Evolutionary conservation across 2,797 vertebrate genomes (phyloP), one percentile per base, ranked within the genome.

Genomic region (Intellagama lesueurii): DNA sequence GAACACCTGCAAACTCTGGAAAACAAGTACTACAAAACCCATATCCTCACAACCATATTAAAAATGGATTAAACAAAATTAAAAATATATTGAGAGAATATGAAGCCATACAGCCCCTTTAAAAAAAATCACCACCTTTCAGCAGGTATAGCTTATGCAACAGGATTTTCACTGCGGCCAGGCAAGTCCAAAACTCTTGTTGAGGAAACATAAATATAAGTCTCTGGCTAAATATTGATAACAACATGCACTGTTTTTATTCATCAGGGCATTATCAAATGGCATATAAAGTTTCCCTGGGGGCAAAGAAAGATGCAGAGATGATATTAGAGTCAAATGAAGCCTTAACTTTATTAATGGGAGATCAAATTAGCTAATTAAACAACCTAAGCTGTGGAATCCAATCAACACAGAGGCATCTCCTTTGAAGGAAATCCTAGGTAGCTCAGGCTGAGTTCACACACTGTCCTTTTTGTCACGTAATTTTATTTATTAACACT

Each of bases 331-430:
- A 78, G 76, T 60, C 28, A 19, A 76, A 85, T 85, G 52, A 76
- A 85, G 56, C 56, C 49, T 76, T 60, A 44, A 44, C 26, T 85
- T 85, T 69, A 83, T 83, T 83, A 83, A 19, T 83, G 44, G 64
- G 40, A 69, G 44, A 83, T 83, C 35, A 83, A 83, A 82, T 69
- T 68, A 69, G 44, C 7, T 28, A 83, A 5, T 83, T 83, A 28
- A 83, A 47, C 28, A 16, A 69, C 14, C 44, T 83, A 83, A 44
- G 40, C 1, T 68, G 1, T 17, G 47, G 7, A 83, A 44, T 2
- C 40, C 14, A 83, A 11, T 17, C 26, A 52, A 80, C 7, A 56
- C 9, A 14, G 24, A 17, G 5, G 1, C 26, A 14, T 49, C 44
- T 49, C 30, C 2, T 78, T 47, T 78, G 40, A 82, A 44, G 14